Evolutionary conservation across 2,888 invertebrate genomes (phyloP).

Genomic region (Drosophila picticornis): DNA sequence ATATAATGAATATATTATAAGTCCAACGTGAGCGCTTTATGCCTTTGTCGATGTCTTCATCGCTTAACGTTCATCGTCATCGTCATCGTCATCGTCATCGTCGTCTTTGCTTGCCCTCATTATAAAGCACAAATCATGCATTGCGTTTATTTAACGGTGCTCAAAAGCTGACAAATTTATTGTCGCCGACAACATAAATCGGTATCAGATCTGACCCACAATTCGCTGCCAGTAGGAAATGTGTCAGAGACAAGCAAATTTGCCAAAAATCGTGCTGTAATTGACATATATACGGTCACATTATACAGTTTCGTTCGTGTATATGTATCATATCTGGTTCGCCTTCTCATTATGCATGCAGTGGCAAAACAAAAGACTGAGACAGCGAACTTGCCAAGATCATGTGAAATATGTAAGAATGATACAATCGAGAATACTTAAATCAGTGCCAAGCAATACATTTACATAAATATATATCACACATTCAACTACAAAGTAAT

Average conservation of each 20-base stretch:
- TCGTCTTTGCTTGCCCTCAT: constrained; percentile 65
- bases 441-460: background rate
- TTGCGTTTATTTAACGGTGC: constrained; percentile 80
- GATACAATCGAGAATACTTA: constrained; percentile 7
- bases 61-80: constrained; percentile 25
- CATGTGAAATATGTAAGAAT: constrained; percentile 26
- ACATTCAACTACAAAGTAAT: constrained; percentile 2
- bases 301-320: constrained; percentile 44
- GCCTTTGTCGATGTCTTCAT: constrained; percentile 44
- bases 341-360: constrained; percentile 69
- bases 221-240: constrained; percentile 61
- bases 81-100: constrained; percentile 16
- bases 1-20: constrained; percentile 64
- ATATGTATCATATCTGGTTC: constrained; percentile 19
- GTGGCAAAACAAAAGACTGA: constrained; percentile 58
- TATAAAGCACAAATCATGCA: constrained; percentile 82
- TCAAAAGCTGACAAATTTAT: constrained; percentile 79
- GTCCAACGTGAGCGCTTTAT: constrained; percentile 31
- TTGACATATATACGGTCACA: constrained; percentile 70
- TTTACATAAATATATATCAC: constrained; percentile 1
- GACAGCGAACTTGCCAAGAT: constrained; percentile 49
- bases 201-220: constrained; percentile 68
- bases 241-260: constrained; percentile 71
- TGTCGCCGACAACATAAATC: constrained; percentile 72
- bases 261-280: constrained; percentile 81